Percentiles rank a stretch among this genome's conserved stretches.
Evolutionary conservation across 2,113 vertebrate species (phyloP).

Genomic region (Actenoides hombroni): DNA sequence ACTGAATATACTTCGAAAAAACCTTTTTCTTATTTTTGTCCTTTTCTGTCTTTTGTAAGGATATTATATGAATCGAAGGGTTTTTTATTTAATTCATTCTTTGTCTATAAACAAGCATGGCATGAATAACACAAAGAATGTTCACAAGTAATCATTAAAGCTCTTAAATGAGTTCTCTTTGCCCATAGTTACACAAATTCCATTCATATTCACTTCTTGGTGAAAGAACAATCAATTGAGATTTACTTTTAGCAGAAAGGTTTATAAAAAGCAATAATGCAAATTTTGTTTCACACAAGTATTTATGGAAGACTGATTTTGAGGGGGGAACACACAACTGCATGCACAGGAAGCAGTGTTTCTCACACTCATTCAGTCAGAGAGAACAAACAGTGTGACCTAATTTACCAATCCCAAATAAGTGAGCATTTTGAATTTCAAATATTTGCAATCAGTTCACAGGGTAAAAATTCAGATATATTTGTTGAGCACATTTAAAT

Average conservation of each 20-base stretch:
- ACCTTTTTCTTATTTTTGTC: neutral
- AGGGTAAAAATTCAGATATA: conserved; percentile 18
- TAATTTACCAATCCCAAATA: conserved; percentile 2
- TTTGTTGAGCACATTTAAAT: conserved; percentile 19
- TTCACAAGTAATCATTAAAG: neutral
- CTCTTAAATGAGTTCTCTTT: neutral
- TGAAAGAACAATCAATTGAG: neutral
- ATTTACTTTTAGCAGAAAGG: neutral
- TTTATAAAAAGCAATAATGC: neutral
- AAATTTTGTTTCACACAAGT: neutral
- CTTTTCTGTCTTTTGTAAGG: neutral
- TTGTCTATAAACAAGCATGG: neutral
- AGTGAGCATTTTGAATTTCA: neutral
- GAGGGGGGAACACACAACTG: neutral
- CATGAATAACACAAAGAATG: neutral
- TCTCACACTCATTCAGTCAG: neutral
- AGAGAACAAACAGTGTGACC: neutral
- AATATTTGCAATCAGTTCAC: conserved; percentile 22
- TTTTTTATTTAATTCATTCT: neutral
- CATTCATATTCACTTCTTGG: neutral
- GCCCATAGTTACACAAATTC: neutral
- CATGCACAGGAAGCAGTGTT: neutral
- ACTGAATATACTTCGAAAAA: neutral
- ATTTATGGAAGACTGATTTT: neutral
- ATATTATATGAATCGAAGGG: neutral